phyloP scores from a whole-genome alignment of 2,797 vertebrate species.

The Intellagama lesueurii region DNA sequence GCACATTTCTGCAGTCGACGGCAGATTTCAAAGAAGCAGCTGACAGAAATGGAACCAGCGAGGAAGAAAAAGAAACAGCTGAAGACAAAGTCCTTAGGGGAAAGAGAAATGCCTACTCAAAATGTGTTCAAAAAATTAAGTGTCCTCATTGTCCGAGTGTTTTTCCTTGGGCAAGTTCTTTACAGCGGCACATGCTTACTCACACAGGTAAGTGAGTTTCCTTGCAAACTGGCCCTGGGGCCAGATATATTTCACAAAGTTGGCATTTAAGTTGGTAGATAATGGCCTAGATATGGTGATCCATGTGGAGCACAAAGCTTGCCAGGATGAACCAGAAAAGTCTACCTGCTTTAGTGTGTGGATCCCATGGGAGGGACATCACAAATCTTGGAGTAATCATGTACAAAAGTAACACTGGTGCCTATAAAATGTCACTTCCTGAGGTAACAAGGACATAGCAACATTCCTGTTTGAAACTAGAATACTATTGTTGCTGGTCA shows the following conservation, averaged over 20 bases:
- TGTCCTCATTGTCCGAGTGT: constrained; percentile 93
- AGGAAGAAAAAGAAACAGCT: constrained; percentile 82
- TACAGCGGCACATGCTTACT: constrained; percentile 95
- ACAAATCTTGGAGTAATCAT: neutral
- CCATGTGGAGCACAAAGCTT: neutral
- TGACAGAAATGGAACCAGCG: constrained; percentile 75
- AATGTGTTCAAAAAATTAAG: constrained; percentile 92
- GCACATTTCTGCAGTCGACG: constrained; percentile 89
- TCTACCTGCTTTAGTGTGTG: neutral
- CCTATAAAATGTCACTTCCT: no score
- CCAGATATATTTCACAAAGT: constrained; percentile 10
- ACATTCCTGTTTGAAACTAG: no score
- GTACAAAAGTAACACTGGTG: neutral
- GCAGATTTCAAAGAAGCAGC: constrained; percentile 79
- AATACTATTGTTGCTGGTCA: no score
- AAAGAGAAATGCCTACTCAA: constrained; percentile 92
- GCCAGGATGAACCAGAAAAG: neutral
- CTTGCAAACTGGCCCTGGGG: neutral
- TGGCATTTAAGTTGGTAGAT: neutral
- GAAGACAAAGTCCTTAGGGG: constrained; percentile 83
- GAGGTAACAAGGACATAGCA: no score
- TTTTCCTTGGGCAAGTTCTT: constrained; percentile 95
- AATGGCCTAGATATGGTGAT: neutral
- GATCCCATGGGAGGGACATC: neutral
- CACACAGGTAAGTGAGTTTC: constrained; percentile 86